Evolutionary conservation across 1,140 invertebrate genomes (phyloP).

Genomic region (Trissolcus basalis): DNA sequence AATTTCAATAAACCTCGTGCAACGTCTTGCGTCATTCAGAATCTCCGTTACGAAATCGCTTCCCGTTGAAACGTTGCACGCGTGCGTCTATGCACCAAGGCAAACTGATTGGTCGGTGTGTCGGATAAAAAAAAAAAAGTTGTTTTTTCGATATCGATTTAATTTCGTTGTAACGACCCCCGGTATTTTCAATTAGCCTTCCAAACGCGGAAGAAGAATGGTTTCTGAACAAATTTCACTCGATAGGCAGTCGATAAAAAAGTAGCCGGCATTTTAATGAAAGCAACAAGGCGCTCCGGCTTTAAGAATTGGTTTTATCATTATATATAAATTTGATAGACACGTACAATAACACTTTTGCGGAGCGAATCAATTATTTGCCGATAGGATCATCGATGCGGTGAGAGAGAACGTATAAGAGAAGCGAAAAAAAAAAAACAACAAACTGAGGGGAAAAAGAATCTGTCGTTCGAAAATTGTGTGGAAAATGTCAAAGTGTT

Average conservation of each 20-base stretch:
- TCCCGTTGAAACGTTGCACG: slow-evolving; percentile 20
- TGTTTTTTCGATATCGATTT: slow-evolving; percentile 13
- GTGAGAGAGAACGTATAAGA: neutral
- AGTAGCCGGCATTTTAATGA: slow-evolving; percentile 41
- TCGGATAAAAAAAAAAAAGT: neutral
- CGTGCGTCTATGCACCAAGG: neutral
- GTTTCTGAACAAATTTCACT: slow-evolving; percentile 42
- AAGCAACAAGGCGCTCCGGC: slow-evolving; percentile 21
- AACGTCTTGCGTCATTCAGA: slow-evolving; percentile 32
- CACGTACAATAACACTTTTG: slow-evolving; percentile 31
- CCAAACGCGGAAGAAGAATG: slow-evolving; percentile 31
- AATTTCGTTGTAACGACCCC: slow-evolving; percentile 17
- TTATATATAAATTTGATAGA: slow-evolving; percentile 29
- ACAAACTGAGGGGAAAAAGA: slow-evolving; percentile 7
- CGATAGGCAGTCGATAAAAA: slow-evolving; percentile 32
- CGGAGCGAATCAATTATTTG: slow-evolving; percentile 40
- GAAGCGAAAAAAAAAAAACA: neutral
- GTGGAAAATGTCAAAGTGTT: slow-evolving; percentile 52
- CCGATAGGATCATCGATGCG: slow-evolving; percentile 44
- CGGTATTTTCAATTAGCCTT: slow-evolving; percentile 32
- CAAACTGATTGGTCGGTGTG: no score
- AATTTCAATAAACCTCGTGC: slow-evolving; percentile 31
- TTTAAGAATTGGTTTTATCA: slow-evolving; percentile 19
- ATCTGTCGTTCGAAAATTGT: slow-evolving; percentile 10
- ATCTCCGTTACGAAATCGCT: slow-evolving; percentile 27